Conservation (phyloP, 2,797 vertebrate genomes). For the Discoglossus pictus region DNA sequence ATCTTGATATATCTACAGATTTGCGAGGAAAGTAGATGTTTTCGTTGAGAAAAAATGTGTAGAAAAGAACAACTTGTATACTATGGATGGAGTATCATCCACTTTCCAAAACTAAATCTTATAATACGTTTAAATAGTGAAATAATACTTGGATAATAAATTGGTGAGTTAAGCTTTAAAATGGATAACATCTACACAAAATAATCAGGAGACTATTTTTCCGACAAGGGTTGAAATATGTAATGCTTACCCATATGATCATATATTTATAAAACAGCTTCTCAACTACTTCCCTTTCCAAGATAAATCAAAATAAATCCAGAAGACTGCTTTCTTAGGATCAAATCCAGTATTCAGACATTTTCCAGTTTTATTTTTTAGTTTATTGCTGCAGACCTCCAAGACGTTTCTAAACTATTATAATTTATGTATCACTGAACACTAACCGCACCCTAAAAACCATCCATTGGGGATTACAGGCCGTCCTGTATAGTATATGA, state of each 20-base stretch:
- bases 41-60: no score
- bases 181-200: no score
- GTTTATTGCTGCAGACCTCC: slow-evolving; percentile 9
- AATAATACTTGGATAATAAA: no score
- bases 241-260: neutral
- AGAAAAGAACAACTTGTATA: no score
- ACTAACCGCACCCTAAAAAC: slow-evolving; percentile 16
- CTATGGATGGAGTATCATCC: no score
- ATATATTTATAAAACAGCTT: slow-evolving; percentile 32
- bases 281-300: slow-evolving; percentile 16
- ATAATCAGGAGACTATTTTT: neutral
- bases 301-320: slow-evolving; percentile 36
- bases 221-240: neutral
- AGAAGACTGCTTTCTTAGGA: slow-evolving; percentile 31
- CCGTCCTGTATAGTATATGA: no score
- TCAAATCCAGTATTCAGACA: slow-evolving; percentile 10
- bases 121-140: no score
- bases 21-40: no score
- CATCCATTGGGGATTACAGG: slow-evolving; percentile 17
- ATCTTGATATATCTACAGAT: no score
- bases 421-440: slow-evolving; percentile 18
- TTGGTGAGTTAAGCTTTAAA: no score
- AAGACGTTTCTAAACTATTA: neutral
- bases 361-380: slow-evolving; percentile 17
- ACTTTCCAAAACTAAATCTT: no score